Conservation (phyloP, 2,888 invertebrate species). For the Lottia gigantea region DNA sequence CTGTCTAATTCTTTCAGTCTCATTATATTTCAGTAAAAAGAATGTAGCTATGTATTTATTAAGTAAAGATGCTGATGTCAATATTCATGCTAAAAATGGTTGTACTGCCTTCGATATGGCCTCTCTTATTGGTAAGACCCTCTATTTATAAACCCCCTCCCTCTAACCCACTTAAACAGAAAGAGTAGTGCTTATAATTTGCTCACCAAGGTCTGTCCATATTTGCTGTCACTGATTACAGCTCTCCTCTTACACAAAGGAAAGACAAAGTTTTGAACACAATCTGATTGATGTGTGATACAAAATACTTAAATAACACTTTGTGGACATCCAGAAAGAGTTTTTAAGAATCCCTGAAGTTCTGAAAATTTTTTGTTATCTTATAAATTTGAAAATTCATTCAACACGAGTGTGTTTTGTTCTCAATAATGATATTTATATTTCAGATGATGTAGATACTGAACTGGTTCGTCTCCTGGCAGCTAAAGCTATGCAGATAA, state of each 20-base stretch:
- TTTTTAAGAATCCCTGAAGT: no score
- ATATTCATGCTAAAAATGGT: constrained; percentile 65
- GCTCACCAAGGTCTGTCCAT: background rate
- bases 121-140: constrained; percentile 59
- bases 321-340: no score
- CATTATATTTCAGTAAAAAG: constrained; percentile 57
- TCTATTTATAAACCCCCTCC: background rate
- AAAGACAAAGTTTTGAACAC: no score
- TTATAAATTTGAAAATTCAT: no score
- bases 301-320: no score
- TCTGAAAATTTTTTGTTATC: no score
- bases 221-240: no score
- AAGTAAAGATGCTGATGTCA: constrained; percentile 66
- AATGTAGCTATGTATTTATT: constrained; percentile 66
- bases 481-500: constrained; percentile 55
- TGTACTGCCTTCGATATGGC: constrained; percentile 69
- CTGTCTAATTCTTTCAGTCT: constrained; percentile 22
- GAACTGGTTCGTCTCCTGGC: constrained; percentile 63
- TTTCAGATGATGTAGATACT: constrained; percentile 65
- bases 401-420: background rate
- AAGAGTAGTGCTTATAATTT: no score
- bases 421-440: background rate
- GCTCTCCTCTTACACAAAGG: no score
- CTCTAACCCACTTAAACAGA: no score
- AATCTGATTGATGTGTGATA: no score